A percentile compares a stretch with the other conserved stretches of the same genome.
Conservation (phyloP, 2,113 vertebrate genomes). For the Plectropomus leopardus region DNA sequence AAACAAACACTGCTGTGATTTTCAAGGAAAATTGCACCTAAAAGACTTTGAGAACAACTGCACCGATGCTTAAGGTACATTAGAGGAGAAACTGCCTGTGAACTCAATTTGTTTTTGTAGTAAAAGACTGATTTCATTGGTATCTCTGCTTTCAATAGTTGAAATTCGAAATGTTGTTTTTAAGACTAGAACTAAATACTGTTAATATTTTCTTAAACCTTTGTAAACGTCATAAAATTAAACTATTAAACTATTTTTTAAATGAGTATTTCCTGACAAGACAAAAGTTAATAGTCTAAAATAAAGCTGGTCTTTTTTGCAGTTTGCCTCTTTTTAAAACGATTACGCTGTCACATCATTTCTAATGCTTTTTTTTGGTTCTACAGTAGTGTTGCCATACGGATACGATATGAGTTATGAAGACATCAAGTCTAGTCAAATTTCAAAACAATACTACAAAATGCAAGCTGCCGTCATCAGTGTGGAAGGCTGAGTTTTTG, state of each 20-base stretch:
- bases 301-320: neutral
- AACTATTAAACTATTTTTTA: neutral
- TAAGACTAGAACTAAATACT: neutral
- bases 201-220: neutral
- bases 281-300: neutral
- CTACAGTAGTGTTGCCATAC: too few relatives aligned
- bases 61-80: constrained; percentile 1
- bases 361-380: too few relatives aligned
- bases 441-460: too few relatives aligned
- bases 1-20: neutral
- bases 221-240: neutral
- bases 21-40: neutral
- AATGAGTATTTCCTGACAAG: neutral
- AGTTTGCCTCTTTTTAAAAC: too few relatives aligned
- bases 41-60: neutral
- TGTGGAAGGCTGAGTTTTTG: neutral
- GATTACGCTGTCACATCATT: too few relatives aligned
- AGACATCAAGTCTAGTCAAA: too few relatives aligned
- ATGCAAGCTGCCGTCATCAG: neutral
- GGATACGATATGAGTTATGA: too few relatives aligned
- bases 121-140: neutral
- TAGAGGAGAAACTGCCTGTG: neutral
- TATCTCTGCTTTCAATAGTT: neutral
- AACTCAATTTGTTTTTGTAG: neutral
- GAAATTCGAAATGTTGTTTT: neutral